Conservation (phyloP, 2,888 invertebrate species). For the Drepanosiphum platanoidis region DNA sequence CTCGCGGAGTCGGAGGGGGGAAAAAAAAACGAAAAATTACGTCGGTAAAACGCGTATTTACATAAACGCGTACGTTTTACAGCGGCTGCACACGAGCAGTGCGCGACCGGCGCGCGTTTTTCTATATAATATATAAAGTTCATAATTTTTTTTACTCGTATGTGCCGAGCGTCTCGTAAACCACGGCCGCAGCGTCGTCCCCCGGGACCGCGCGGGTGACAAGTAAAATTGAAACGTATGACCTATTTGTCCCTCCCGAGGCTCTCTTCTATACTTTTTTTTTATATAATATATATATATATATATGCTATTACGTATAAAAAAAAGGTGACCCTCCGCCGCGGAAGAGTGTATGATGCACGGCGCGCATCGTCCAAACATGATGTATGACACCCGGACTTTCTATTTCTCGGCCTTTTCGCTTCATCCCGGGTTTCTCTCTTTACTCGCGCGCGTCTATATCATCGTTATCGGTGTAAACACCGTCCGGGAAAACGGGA, state of each 20-base stretch:
- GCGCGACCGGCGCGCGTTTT: too few species aligned
- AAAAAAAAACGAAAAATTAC: too few species aligned
- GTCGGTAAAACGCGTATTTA: too few species aligned
- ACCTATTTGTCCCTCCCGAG: slow-evolving; percentile 58
- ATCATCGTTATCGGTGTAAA: too few species aligned
- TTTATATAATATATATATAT: too few species aligned
- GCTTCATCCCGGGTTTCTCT: not conserved
- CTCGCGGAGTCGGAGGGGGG: too few species aligned
- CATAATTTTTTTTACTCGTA: slow-evolving; percentile 57
- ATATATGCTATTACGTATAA: too few species aligned
- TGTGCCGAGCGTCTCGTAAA: not conserved
- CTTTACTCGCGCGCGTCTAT: too few species aligned
- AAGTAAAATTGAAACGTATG: slow-evolving; percentile 61
- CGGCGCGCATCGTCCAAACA: slow-evolving; percentile 50
- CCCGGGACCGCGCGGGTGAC: slow-evolving; percentile 35
- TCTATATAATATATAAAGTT: slow-evolving; percentile 39
- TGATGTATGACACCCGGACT: slow-evolving; percentile 57
- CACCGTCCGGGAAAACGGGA: not conserved
- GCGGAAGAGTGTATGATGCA: slow-evolving; percentile 19
- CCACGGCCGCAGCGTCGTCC: slow-evolving; percentile 7
- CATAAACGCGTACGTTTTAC: too few species aligned
- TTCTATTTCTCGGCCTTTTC: slow-evolving; percentile 4
- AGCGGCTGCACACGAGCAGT: too few species aligned
- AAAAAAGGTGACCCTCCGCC: slow-evolving; percentile 41
- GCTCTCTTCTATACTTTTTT: too few species aligned